A percentile compares a stretch with the other conserved stretches of the same genome.
phyloP scores from a whole-genome alignment of 37 sponge, comb jelly and placozoan species.

The Chondrilla cf. caribensis region DNA sequence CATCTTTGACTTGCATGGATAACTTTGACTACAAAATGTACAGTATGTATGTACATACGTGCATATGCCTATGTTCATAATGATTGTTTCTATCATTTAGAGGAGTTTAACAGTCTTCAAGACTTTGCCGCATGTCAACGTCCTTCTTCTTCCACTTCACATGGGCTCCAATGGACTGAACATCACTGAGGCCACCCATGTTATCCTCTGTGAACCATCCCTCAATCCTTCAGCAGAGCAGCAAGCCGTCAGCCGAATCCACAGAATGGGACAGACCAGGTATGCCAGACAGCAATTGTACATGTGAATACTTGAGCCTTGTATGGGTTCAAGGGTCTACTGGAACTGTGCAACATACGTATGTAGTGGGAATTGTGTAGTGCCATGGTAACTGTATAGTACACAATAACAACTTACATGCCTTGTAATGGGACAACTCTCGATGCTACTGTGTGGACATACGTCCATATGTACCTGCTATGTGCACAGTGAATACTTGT shows the following conservation, averaged over 20 bases:
- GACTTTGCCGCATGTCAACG: conserved; percentile 34
- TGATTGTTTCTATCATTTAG: neutral
- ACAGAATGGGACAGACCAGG: conserved; percentile 88
- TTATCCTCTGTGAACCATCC: conserved; percentile 78
- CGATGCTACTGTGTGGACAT: too few species aligned
- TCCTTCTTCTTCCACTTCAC: conserved; percentile 61
- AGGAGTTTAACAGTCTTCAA: conserved; percentile 53
- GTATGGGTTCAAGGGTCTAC: too few species aligned
- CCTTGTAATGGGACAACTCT: too few species aligned
- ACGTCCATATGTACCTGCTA: too few species aligned
- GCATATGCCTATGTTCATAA: neutral
- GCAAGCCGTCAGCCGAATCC: conserved; percentile 83
- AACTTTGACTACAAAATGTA: too few species aligned
- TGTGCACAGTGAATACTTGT: too few species aligned
- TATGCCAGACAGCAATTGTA: conserved; percentile 3
- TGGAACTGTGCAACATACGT: too few species aligned
- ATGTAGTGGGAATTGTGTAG: too few species aligned
- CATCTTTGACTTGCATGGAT: too few species aligned
- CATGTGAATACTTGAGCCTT: neutral
- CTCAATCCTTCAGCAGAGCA: conserved; percentile 71
- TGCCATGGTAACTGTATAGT: too few species aligned
- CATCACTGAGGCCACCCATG: conserved; percentile 83
- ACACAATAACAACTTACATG: too few species aligned
- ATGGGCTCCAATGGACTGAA: conserved; percentile 86
- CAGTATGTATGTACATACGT: neutral